Evolutionary conservation across 1,140 invertebrate genomes (phyloP).

Genomic region (Frieseomelitta varia): DNA sequence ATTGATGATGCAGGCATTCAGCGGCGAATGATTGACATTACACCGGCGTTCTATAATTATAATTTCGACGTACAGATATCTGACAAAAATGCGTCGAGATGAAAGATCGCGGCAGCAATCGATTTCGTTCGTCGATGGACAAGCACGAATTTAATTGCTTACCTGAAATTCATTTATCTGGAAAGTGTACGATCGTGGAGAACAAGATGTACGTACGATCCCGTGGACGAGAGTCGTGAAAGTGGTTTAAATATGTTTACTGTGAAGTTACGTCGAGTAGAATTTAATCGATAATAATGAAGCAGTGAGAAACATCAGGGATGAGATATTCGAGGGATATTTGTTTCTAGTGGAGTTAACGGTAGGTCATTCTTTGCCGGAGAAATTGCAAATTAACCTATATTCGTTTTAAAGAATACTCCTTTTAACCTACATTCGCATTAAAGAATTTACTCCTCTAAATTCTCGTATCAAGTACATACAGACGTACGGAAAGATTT

Average conservation of each 20-base stretch:
- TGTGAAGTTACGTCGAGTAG: background rate
- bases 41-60: too few relatives aligned
- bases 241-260: background rate
- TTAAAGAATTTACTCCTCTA: too few relatives aligned
- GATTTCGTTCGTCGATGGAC: background rate
- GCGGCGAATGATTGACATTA: too few relatives aligned
- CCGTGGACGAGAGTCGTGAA: background rate
- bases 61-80: background rate
- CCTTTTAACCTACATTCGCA: too few relatives aligned
- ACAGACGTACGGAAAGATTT: too few relatives aligned
- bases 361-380: background rate
- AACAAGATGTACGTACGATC: background rate
- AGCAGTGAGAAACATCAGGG: background rate
- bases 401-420: too few relatives aligned
- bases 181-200: background rate
- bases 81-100: background rate
- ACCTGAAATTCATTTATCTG: background rate
- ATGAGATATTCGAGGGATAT: too few relatives aligned
- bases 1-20: too few relatives aligned
- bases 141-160: background rate
- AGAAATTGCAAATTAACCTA: background rate
- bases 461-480: too few relatives aligned
- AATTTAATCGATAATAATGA: background rate
- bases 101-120: background rate
- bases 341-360: background rate